A percentile compares a stretch with the other conserved stretches of the same genome.
phyloP scores from a whole-genome alignment of 2,888 invertebrate species.

The Hoplodrina ambigua region DNA sequence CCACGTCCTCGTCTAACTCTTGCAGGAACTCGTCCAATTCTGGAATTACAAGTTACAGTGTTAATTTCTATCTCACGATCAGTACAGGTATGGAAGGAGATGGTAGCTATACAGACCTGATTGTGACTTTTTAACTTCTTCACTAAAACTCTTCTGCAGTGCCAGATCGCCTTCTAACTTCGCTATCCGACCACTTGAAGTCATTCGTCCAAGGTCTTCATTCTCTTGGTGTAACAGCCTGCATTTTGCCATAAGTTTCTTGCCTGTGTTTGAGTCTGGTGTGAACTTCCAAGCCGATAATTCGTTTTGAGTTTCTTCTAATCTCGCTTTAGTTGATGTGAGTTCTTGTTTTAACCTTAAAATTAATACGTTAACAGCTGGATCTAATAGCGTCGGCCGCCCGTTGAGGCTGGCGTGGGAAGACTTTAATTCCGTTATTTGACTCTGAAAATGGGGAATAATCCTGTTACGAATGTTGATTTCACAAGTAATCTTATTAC shows the following conservation, averaged over 20 bases:
- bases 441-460: constrained; percentile 92
- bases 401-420: constrained; percentile 96
- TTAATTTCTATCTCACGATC: constrained; percentile 7
- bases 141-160: constrained; percentile 98
- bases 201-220: constrained; percentile 98
- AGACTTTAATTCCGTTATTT: constrained; percentile 98
- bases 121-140: constrained; percentile 99
- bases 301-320: constrained; percentile 99
- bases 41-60: constrained; percentile 78
- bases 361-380: constrained; percentile 98
- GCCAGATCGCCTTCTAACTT: constrained; percentile 98
- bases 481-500: not conserved
- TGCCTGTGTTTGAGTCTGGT: constrained; percentile 99
- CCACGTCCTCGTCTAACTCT: constrained; percentile 99
- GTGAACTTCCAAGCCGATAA: constrained; percentile 99
- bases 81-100: not conserved
- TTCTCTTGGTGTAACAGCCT: constrained; percentile 98
- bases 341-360: constrained; percentile 97
- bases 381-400: constrained; percentile 94
- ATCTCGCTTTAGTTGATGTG: constrained; percentile 95
- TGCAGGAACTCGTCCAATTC: constrained; percentile 98
- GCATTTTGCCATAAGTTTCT: constrained; percentile 99
- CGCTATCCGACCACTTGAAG: constrained; percentile 97
- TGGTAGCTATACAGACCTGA: constrained; percentile 91
- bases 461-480: constrained; percentile 4